Evolutionary conservation across 2,888 invertebrate species (phyloP).

Genomic region (Petrolisthes manimaculis): DNA sequence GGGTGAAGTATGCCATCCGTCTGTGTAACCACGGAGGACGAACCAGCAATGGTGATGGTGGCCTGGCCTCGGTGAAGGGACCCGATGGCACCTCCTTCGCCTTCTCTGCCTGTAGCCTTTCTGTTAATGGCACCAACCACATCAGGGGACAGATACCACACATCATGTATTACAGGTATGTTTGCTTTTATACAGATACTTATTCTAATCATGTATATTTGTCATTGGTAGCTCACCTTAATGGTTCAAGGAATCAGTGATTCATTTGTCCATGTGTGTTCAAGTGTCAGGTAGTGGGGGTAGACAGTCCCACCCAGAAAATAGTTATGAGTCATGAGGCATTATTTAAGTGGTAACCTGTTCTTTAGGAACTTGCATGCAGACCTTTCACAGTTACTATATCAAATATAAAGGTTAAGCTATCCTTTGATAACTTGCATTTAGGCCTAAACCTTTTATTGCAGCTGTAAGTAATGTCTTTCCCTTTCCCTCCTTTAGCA

Average conservation of each 20-base stretch:
- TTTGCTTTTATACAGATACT: constrained; percentile 68
- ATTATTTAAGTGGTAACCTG: no score
- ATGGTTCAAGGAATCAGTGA: no score
- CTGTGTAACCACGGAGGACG: constrained; percentile 90
- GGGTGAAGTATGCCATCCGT: constrained; percentile 88
- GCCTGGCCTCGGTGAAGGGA: constrained; percentile 87
- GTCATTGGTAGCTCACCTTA: no score
- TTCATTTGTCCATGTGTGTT: no score
- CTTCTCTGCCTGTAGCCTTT: constrained; percentile 90
- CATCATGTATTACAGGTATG: constrained; percentile 86
- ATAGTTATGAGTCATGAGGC: no score
- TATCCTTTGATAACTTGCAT: background rate
- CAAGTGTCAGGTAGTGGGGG: no score
- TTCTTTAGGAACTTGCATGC: no score
- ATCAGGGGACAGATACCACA: constrained; percentile 95
- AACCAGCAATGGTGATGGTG: constrained; percentile 95
- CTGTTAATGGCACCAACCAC: constrained; percentile 96
- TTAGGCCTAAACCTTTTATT: background rate
- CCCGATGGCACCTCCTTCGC: constrained; percentile 92
- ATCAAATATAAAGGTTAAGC: no score
- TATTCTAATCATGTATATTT: no score
- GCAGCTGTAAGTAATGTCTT: background rate
- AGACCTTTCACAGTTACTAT: no score
- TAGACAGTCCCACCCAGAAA: no score
- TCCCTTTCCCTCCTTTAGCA: constrained; percentile 69